Conservation (phyloP, 2,113 vertebrate genomes). For the Geococcyx californianus region DNA sequence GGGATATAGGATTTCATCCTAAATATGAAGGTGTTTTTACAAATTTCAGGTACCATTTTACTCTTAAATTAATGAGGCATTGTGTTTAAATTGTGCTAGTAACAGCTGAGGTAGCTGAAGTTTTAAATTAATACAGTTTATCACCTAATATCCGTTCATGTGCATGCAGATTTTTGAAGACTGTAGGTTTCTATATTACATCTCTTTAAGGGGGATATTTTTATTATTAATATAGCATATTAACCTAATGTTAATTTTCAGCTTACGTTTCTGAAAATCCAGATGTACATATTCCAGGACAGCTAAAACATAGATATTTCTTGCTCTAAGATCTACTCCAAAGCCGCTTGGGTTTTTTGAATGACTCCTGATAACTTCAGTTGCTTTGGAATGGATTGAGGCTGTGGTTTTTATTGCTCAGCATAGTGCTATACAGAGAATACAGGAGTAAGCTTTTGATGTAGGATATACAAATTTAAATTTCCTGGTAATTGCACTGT, state of each 20-base stretch:
- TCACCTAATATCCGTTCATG: background rate
- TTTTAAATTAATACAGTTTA: background rate
- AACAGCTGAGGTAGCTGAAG: background rate
- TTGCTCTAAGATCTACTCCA: background rate
- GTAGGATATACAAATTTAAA: background rate
- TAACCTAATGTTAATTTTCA: background rate
- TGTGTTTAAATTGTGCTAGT: background rate
- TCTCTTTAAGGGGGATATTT: background rate
- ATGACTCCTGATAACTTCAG: background rate
- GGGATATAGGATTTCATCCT: background rate
- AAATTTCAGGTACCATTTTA: background rate
- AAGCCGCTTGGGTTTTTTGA: background rate
- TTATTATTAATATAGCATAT: background rate
- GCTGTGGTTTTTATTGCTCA: background rate
- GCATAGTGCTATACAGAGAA: background rate
- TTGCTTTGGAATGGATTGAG: background rate
- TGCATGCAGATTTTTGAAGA: background rate
- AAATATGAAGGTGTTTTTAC: background rate
- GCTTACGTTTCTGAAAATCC: background rate
- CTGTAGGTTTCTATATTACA: background rate
- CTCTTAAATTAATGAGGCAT: background rate
- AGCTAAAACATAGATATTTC: background rate
- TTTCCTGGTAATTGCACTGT: background rate
- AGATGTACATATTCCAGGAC: background rate
- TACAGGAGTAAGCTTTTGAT: background rate